A percentile compares a stretch with the other conserved stretches of the same genome.
Evolutionary conservation across 2,888 invertebrate genomes (phyloP).

Genomic region (Cecidostiba fungosa): DNA sequence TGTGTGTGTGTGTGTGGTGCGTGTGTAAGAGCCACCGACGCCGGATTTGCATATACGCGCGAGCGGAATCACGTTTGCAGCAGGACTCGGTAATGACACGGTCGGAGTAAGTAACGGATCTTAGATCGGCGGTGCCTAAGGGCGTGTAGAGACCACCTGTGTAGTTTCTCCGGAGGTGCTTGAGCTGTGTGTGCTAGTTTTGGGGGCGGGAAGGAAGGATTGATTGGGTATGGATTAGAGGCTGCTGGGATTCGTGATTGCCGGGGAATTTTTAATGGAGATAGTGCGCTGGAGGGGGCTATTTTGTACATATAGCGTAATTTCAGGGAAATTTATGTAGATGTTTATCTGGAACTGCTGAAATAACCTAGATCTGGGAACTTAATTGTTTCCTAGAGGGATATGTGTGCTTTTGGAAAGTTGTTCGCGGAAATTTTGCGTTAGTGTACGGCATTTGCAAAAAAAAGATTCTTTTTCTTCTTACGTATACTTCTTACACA

Average conservation of each 20-base stretch:
- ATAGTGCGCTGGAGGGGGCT: background rate
- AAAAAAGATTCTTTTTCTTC: no score
- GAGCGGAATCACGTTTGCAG: conserved; percentile 24
- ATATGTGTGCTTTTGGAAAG: background rate
- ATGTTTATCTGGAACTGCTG: conserved; percentile 20
- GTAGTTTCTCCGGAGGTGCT: conserved; percentile 16
- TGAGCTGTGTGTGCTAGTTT: background rate
- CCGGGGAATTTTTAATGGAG: background rate
- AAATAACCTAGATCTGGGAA: background rate
- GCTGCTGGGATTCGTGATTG: background rate
- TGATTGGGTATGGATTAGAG: conserved; percentile 11
- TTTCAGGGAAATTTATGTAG: conserved; percentile 23
- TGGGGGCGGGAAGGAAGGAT: background rate
- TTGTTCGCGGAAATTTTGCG: background rate
- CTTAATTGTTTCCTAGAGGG: conserved; percentile 13
- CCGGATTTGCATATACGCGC: conserved; percentile 11
- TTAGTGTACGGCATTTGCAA: background rate
- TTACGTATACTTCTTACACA: no score
- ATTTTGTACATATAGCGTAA: background rate
- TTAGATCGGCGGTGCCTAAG: background rate
- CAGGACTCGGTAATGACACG: background rate
- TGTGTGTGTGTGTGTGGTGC: conserved; percentile 19
- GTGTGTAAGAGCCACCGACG: background rate
- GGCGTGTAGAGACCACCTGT: background rate
- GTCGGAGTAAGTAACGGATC: conserved; percentile 41